phyloP scores from a whole-genome alignment of 2,888 invertebrate species.

The Chorisops tibialis region DNA sequence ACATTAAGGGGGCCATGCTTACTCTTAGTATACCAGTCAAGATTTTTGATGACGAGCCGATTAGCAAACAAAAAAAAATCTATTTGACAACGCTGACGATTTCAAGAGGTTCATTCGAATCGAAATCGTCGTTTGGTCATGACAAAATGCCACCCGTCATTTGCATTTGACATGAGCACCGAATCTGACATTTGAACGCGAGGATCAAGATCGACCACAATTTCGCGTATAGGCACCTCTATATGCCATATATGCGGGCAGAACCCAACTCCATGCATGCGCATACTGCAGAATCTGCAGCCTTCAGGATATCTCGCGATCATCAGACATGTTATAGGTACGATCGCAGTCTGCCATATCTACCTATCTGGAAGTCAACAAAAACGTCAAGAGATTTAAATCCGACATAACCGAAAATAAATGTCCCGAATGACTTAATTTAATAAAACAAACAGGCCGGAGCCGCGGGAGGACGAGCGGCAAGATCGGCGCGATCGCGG shows the following conservation, averaged over 20 bases:
- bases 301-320: background rate
- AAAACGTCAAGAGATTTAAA: constrained; percentile 29
- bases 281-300: background rate
- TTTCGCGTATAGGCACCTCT: no score
- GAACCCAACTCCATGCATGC: no score
- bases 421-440: constrained; percentile 28
- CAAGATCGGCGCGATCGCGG: background rate
- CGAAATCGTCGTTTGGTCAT: background rate
- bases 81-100: background rate
- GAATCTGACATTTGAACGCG: constrained; percentile 1
- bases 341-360: background rate
- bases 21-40: background rate
- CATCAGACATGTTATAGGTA: background rate
- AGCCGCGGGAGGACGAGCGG: background rate
- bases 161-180: constrained; percentile 10
- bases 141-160: constrained; percentile 31
- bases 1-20: no score
- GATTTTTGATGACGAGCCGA: background rate
- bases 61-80: background rate
- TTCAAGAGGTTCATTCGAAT: background rate
- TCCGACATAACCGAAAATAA: constrained; percentile 30
- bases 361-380: constrained; percentile 4
- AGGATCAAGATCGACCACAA: no score
- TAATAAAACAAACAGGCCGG: constrained; percentile 29
- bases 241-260: background rate